Conservation (phyloP, 1,140 invertebrate genomes). For the Nilaparvata lugens region DNA sequence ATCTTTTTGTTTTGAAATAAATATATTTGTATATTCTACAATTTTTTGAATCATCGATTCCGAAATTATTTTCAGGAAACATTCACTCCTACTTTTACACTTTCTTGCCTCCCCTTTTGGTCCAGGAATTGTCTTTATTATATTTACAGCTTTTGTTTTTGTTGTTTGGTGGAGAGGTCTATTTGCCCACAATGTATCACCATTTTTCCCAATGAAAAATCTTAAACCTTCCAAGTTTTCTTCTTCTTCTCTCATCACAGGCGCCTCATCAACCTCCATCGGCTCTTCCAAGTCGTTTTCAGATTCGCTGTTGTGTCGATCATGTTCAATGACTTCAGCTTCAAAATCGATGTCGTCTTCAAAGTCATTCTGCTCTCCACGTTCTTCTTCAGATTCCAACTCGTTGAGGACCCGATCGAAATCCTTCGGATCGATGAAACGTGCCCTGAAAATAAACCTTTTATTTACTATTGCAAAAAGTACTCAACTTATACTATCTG, state of each 20-base stretch:
- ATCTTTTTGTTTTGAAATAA: neutral
- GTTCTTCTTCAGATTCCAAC: too few relatives aligned
- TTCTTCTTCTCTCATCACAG: neutral
- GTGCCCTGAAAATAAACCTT: too few relatives aligned
- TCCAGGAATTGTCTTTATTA: neutral
- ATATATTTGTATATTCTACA: slow-evolving; percentile 1
- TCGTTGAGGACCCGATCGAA: too few relatives aligned
- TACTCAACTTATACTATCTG: too few relatives aligned
- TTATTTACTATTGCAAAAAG: too few relatives aligned
- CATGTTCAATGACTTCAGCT: too few relatives aligned
- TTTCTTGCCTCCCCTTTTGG: neutral
- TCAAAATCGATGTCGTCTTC: too few relatives aligned
- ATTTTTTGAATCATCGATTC: neutral
- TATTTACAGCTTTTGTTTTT: slow-evolving; percentile 5
- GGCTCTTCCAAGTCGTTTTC: too few relatives aligned
- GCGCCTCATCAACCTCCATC: too few relatives aligned
- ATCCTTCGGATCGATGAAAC: too few relatives aligned
- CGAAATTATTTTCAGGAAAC: neutral
- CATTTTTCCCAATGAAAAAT: neutral
- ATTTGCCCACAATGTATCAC: neutral
- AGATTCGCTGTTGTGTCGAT: too few relatives aligned
- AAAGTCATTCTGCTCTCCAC: too few relatives aligned
- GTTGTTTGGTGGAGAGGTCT: neutral
- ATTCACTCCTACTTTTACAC: neutral
- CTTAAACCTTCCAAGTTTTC: neutral